Evolutionary conservation across 2,888 invertebrate species (phyloP).

Genomic region (Acrobasis suavella): DNA sequence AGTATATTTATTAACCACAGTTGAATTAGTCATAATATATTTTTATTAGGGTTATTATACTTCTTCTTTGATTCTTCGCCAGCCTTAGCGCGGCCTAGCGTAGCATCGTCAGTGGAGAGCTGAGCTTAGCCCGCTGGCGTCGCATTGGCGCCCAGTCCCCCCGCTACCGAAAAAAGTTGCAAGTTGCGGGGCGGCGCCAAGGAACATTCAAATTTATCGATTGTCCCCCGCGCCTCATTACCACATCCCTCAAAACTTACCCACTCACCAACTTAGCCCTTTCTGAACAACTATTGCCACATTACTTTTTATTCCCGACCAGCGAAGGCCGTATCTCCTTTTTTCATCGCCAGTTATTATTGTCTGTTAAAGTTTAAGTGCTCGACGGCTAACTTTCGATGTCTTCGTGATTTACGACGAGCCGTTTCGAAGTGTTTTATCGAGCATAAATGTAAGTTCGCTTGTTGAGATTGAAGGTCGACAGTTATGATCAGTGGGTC

Average conservation of each 20-base stretch:
- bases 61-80: neutral
- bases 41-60: neutral
- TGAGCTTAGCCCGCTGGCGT: constrained; percentile 57
- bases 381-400: constrained; percentile 79
- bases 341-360: constrained; percentile 79
- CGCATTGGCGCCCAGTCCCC: constrained; percentile 69
- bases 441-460: constrained; percentile 79
- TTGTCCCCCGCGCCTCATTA: constrained; percentile 79
- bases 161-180: constrained; percentile 79
- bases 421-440: constrained; percentile 79
- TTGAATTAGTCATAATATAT: neutral
- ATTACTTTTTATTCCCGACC: constrained; percentile 74
- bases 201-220: constrained; percentile 83
- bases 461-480: constrained; percentile 80
- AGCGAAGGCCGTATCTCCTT: constrained; percentile 60
- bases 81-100: neutral
- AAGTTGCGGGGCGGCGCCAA: constrained; percentile 78
- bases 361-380: constrained; percentile 82
- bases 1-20: no score
- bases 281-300: constrained; percentile 70
- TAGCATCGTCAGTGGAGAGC: constrained; percentile 17
- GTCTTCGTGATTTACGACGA: constrained; percentile 77
- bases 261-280: constrained; percentile 77
- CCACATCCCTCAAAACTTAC: constrained; percentile 79
- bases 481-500: constrained; percentile 60